Evolutionary conservation across 1,140 invertebrate species (phyloP).

Genomic region (Drosophila erecta): DNA sequence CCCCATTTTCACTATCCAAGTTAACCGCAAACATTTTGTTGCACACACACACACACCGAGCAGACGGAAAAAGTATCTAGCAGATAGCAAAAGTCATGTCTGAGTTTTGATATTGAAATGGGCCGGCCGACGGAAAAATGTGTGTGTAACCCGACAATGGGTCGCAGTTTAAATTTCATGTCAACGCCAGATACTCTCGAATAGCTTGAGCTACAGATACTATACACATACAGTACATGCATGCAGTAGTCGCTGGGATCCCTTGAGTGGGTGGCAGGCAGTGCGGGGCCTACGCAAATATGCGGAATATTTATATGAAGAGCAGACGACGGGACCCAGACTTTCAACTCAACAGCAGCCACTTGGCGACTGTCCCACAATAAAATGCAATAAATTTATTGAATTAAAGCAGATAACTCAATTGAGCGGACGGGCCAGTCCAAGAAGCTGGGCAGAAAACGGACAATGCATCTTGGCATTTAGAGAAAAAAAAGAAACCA

Average conservation of each 20-base stretch:
- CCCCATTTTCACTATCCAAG: constrained; percentile 27
- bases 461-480: constrained; percentile 25
- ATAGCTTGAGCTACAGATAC: constrained; percentile 16
- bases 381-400: constrained; percentile 70
- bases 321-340: constrained; percentile 14
- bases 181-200: constrained; percentile 56
- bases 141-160: constrained; percentile 41
- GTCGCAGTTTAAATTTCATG: constrained; percentile 59
- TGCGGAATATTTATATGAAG: constrained; percentile 28
- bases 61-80: constrained; percentile 36
- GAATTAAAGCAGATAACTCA: constrained; percentile 74
- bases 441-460: constrained; percentile 1
- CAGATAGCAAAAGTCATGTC: constrained; percentile 55
- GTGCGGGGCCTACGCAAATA: constrained; percentile 47
- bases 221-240: not conserved
- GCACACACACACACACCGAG: constrained; percentile 2
- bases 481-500: constrained; percentile 16
- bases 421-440: constrained; percentile 55
- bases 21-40: constrained; percentile 55
- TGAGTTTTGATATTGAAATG: constrained; percentile 58
- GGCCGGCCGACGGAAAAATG: not conserved
- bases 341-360: constrained; percentile 23
- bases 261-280: constrained; percentile 26
- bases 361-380: constrained; percentile 57
- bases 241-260: not conserved